These are phyloP conservation scores for Caenorhabditis sp. DNA, from an alignment of 2,888 invertebrate species.

Conservation along the genomic window DNA sequence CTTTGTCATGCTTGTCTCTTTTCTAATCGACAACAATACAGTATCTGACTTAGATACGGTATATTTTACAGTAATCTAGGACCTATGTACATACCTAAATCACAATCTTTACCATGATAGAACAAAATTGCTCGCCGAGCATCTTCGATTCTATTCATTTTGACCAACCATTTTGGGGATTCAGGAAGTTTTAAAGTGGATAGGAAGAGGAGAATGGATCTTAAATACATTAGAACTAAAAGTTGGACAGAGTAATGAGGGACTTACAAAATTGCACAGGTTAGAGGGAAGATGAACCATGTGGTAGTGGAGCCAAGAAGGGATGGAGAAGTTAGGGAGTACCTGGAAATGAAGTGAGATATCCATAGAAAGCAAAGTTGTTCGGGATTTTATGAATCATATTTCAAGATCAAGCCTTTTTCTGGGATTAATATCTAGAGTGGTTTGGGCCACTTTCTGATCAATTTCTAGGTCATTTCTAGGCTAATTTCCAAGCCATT, in stretches of 20 bases:
- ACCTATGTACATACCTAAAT: not conserved
- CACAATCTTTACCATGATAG: slow-evolving; percentile 10
- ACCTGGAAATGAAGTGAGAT: slow-evolving; percentile 6
- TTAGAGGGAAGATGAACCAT: slow-evolving; percentile 19
- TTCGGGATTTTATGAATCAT: too few relatives aligned
- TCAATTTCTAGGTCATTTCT: too few relatives aligned
- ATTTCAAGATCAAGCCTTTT: too few relatives aligned
- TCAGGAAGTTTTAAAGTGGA: not conserved
- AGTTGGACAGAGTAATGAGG: not conserved
- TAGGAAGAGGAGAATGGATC: not conserved
- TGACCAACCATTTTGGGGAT: slow-evolving; percentile 11
- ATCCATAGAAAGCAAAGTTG: too few relatives aligned
- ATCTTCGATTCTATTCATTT: slow-evolving; percentile 3
- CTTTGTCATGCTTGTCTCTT: slow-evolving; percentile 5
- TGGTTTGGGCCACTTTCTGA: too few relatives aligned
- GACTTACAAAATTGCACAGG: not conserved
- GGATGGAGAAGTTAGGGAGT: slow-evolving; percentile 10
- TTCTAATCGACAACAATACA: not conserved
- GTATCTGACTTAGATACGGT: not conserved
- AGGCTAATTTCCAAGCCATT: too few relatives aligned
- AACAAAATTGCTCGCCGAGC: slow-evolving; percentile 1
- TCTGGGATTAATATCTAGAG: too few relatives aligned
- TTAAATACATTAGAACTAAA: not conserved
- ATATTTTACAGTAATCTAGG: not conserved
- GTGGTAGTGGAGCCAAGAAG: slow-evolving; percentile 9